phyloP scores from a whole-genome alignment of 2,888 invertebrate genomes.

The Xylocampa areola region DNA sequence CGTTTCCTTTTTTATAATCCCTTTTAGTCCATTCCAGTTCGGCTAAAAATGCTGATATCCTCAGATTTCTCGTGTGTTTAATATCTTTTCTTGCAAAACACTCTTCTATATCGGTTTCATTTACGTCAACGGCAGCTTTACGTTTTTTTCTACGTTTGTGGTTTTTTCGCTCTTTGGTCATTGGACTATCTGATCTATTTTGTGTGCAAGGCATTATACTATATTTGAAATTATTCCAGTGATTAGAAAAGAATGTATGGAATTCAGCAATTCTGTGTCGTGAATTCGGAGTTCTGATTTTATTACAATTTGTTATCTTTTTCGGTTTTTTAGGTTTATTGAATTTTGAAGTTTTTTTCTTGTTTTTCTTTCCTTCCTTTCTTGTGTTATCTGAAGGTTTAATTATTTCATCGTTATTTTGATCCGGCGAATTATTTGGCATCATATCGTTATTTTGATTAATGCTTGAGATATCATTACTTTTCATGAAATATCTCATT shows the following conservation, averaged over 20 bases:
- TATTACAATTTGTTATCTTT: conserved; percentile 26
- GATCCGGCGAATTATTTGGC: conserved; percentile 11
- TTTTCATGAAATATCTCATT: conserved; percentile 11
- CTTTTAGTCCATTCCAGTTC: conserved; percentile 65
- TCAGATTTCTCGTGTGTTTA: conserved; percentile 63
- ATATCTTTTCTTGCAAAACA: conserved; percentile 50
- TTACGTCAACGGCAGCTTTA: conserved; percentile 7
- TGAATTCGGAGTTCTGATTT: conserved; percentile 28
- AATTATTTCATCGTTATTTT: conserved; percentile 13
- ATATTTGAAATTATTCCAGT: conserved; percentile 57
- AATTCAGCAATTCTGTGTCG: conserved; percentile 25
- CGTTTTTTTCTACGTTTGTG: conserved; percentile 73
- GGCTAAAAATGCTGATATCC: conserved; percentile 66
- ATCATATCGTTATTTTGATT: conserved; percentile 18
- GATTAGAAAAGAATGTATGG: conserved; percentile 47
- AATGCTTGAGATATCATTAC: conserved; percentile 5
- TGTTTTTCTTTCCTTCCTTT: conserved; percentile 16
- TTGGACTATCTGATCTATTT: conserved; percentile 31
- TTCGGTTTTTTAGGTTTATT: conserved; percentile 22
- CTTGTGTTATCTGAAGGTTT: conserved; percentile 26
- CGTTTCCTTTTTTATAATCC: conserved; percentile 31
- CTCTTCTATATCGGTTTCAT: conserved; percentile 11
- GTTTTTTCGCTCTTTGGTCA: conserved; percentile 51
- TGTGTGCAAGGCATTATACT: conserved; percentile 35
- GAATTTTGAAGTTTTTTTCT: conserved; percentile 16